Percentiles rank a stretch among this genome's conserved stretches.
Conservation (phyloP, 2,888 invertebrate genomes). For the Adelphocoris suturalis region DNA sequence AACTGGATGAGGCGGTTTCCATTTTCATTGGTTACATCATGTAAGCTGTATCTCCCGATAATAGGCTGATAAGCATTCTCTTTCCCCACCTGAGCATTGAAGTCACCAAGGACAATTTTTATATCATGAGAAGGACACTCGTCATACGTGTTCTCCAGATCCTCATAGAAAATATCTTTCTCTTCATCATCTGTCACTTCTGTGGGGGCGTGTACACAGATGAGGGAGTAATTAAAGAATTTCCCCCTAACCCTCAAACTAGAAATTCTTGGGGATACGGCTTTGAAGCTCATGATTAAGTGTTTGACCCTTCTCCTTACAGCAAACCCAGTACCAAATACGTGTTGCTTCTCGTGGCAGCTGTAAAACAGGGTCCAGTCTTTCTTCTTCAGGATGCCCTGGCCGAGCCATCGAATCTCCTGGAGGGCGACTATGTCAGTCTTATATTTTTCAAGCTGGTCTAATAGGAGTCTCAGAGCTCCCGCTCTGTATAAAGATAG, state of each 20-base stretch:
- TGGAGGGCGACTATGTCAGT: constrained; percentile 35
- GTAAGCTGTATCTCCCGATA: constrained; percentile 1
- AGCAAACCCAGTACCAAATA: constrained; percentile 38
- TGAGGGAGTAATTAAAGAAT: neutral
- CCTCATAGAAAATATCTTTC: constrained; percentile 27
- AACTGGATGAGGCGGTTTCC: neutral
- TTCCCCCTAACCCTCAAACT: constrained; percentile 73
- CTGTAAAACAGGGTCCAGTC: constrained; percentile 12
- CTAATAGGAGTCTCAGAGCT: too few species aligned
- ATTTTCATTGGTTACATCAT: neutral
- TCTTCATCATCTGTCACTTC: constrained; percentile 18
- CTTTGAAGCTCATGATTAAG: constrained; percentile 31
- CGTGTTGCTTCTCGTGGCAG: constrained; percentile 16
- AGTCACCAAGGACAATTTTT: constrained; percentile 36
- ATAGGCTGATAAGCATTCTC: constrained; percentile 5
- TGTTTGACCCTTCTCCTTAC: constrained; percentile 33
- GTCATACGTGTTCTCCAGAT: neutral
- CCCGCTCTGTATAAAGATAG: too few species aligned
- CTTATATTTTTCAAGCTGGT: neutral
- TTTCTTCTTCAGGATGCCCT: constrained; percentile 49
- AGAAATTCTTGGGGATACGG: constrained; percentile 11
- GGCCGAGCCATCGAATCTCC: constrained; percentile 50
- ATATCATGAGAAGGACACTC: constrained; percentile 12
- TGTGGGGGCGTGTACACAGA: constrained; percentile 29
- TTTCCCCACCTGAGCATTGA: constrained; percentile 26